Evolutionary conservation across 2,888 invertebrate genomes (phyloP), one percentile per base, ranked within the genome.

Genomic region (Biston betularia): DNA sequence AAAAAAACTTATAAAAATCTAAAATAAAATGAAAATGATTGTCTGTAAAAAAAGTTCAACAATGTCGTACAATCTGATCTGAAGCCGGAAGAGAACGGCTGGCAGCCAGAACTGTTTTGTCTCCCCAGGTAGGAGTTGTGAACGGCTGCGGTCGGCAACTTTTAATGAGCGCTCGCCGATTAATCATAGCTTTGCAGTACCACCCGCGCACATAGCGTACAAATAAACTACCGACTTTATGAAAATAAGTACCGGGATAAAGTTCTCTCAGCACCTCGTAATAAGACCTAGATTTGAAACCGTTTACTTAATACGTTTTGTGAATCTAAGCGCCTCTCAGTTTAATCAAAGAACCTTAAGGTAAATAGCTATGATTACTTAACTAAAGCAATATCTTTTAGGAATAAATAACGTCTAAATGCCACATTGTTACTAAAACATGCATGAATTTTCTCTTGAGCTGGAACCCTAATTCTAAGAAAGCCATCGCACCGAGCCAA

Each of bases 141-240:
- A 71, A 65, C 68, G 70, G 44, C 63, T 65, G 71, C 65, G 72
- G 74, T 68, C 58, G 68, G 54, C 63, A 75, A 73, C 67, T 76
- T 76, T 74, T 76, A 76, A 76, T 74, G 70, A 76, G 72, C 72
- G 54, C 24, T 54, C 61, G 61, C 50, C 59, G 67, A 69, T 72
- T 75, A 71, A 74, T 75, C 72, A 73, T 48, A 63, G 72, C 73
- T 69, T 68, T 69, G 70, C 68, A 8, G 63, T 53, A 44, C 59
- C 55, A 24, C 49, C 44, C 55, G 24, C 58, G 68, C 61, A 46
- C 33, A 24, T 8, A 40, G 53, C 65, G 67, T 61, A 61, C 56
- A 63, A 65, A 65, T 63, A 63, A 55, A 65, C 63, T 65, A 60
- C 56, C 45, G 38, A 60, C 46, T 68, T 62, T 71, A 61, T 63